Evolutionary conservation across 2,888 invertebrate species (phyloP).

Genomic region (Zhengitettix transpicula): DNA sequence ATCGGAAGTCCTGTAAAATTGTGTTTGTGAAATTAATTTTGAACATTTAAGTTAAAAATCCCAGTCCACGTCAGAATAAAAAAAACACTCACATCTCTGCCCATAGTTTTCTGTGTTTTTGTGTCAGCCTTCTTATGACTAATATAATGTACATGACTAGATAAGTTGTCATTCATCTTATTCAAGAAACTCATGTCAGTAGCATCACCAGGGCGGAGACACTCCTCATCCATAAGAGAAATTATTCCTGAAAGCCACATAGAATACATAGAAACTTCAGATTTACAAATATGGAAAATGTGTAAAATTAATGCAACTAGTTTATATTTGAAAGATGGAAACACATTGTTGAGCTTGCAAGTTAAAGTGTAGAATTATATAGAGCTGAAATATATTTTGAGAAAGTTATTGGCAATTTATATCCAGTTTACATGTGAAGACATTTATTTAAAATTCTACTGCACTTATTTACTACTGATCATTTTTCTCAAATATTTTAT

Average conservation of each 20-base stretch:
- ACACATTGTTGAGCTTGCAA: too few species aligned
- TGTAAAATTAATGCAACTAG: neutral
- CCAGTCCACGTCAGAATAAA: neutral
- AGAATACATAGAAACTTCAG: neutral
- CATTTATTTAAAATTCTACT: too few species aligned
- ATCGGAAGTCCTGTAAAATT: slow-evolving; percentile 58
- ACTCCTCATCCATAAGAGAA: slow-evolving; percentile 79
- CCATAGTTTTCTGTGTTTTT: slow-evolving; percentile 68
- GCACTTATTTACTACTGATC: too few species aligned
- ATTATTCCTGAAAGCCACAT: slow-evolving; percentile 44
- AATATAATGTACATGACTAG: slow-evolving; percentile 64
- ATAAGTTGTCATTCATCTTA: slow-evolving; percentile 58
- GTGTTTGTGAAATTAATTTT: neutral
- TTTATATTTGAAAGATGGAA: neutral
- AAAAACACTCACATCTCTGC: slow-evolving; percentile 48
- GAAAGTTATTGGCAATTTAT: too few species aligned
- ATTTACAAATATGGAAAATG: neutral
- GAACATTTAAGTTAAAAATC: neutral
- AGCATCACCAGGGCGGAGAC: slow-evolving; percentile 75
- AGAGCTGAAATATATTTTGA: too few species aligned
- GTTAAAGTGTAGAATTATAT: too few species aligned
- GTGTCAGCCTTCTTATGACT: slow-evolving; percentile 64
- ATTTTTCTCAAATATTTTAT: too few species aligned
- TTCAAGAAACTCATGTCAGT: slow-evolving; percentile 66
- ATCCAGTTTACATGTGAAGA: too few species aligned